A percentile compares a stretch with the other conserved stretches of the same genome.
phyloP scores from a whole-genome alignment of 2,797 vertebrate species.

The Zonotrichia albicollis region DNA sequence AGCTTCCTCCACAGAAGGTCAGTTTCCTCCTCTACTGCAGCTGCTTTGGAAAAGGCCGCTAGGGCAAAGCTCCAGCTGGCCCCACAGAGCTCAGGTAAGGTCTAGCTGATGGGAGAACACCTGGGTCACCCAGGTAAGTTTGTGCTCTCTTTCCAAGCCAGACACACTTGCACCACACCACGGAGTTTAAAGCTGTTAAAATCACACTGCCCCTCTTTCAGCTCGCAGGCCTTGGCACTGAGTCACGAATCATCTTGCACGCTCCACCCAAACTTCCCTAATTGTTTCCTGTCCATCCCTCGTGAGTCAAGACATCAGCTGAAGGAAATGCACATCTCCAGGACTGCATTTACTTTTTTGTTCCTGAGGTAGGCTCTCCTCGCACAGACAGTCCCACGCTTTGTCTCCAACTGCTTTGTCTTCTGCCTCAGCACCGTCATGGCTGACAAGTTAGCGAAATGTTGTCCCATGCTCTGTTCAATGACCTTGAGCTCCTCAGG shows the following conservation, averaged over 20 bases:
- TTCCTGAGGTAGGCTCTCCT: slow-evolving; percentile 88
- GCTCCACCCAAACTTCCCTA: slow-evolving; percentile 30
- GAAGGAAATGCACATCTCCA: slow-evolving; percentile 44
- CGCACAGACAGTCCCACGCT: slow-evolving; percentile 86
- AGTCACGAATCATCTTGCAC: rapidly evolving
- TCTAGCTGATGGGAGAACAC: not conserved
- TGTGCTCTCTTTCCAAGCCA: not conserved
- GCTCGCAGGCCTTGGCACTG: not conserved
- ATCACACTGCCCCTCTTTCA: not conserved
- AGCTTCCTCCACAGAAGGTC: not conserved
- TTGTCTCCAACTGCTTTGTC: slow-evolving; percentile 84
- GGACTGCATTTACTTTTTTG: slow-evolving; percentile 82
- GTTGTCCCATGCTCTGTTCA: slow-evolving; percentile 52
- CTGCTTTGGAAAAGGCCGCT: not conserved
- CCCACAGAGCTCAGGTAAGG: not conserved
- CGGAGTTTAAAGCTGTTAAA: not conserved
- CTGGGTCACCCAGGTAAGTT: not conserved
- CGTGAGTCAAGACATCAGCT: not conserved
- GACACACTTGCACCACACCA: not conserved
- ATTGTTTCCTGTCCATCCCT: slow-evolving; percentile 3
- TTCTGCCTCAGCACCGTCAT: slow-evolving; percentile 76
- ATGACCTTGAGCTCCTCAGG: slow-evolving; percentile 85
- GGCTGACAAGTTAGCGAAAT: slow-evolving; percentile 48
- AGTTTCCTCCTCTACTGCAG: not conserved
- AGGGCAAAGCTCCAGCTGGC: not conserved